Evolutionary conservation across 2,113 vertebrate genomes (phyloP), one percentile per base, ranked within the genome.

Genomic region (Vulpes vulpes): DNA sequence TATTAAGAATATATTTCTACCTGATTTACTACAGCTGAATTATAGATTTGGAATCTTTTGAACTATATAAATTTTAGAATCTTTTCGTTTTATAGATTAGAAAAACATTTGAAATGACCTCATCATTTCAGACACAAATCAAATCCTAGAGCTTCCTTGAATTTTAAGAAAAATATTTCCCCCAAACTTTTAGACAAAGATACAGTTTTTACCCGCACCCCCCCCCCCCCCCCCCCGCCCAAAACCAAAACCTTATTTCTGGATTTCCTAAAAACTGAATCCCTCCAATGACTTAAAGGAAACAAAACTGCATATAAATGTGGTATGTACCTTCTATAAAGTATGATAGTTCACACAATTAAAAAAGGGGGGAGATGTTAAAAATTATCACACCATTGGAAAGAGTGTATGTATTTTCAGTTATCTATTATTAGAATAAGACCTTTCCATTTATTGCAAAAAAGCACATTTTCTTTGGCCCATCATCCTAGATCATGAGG

Each of bases 151-250:
- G 4, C 69, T 93, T 57, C 35, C 49, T 32, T 62, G 11, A 74
- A 88, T 97, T 95, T 95, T 91, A 95, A 94, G 17, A 23, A 90
- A 85, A 64, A 14, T 20, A 83, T 10, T 53, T 86, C 32, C 10
- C 15, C 9, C 20, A 38, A 93, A 91, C 11, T 65, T 96, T 95
- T 78, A 89, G 65, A 85, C 57, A 51, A 86, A 3, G 55, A 80
- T 23, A 43, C 43, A 43, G 43, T 43, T 43, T 43, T 43, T 38
- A 38, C 35, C 35, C 35, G 35, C 3, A 38, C 38, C 38, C 38
- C 38, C 38, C 5, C 43, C 43, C 65, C 32, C 1, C n/a, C n/a
- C n/a, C n/a, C n/a, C n/a, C n/a, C n/a, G n/a, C n/a, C n/a, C n/a
- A 19, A 69, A 69, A n/a, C 17, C 17, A 78, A 78, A 78, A 78